phyloP scores from a whole-genome alignment of 2,797 vertebrate species.

The Dendrocincla tyrannina region DNA sequence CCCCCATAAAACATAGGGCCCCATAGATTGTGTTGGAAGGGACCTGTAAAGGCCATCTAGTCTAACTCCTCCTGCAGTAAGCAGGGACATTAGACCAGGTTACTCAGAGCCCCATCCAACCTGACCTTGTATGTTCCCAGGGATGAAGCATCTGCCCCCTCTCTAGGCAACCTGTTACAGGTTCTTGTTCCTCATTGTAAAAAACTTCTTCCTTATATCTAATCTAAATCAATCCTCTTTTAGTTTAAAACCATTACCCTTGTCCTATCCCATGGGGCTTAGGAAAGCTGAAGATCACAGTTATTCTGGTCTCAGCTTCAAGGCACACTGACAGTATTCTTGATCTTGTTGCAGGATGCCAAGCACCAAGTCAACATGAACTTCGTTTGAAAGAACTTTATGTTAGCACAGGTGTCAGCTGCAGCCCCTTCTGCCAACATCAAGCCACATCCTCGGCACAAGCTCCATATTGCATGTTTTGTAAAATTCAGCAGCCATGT shows the following conservation, averaged over 20 bases:
- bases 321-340: background rate
- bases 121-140: background rate
- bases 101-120: background rate
- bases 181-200: background rate
- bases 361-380: background rate
- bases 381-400: background rate
- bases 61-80: background rate
- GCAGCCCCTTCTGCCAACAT: background rate
- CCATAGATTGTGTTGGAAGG: background rate
- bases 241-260: background rate
- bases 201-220: background rate
- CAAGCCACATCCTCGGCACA: background rate
- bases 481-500: background rate
- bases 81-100: background rate
- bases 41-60: background rate
- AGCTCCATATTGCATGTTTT: fast-evolving
- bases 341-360: fast-evolving
- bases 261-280: background rate
- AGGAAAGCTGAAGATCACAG: background rate
- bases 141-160: background rate
- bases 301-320: background rate
- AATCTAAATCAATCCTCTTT: background rate
- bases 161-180: background rate
- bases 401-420: background rate
- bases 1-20: background rate